Evolutionary conservation across 2,888 invertebrate species (phyloP).

Genomic region (Scaptomyza parva): DNA sequence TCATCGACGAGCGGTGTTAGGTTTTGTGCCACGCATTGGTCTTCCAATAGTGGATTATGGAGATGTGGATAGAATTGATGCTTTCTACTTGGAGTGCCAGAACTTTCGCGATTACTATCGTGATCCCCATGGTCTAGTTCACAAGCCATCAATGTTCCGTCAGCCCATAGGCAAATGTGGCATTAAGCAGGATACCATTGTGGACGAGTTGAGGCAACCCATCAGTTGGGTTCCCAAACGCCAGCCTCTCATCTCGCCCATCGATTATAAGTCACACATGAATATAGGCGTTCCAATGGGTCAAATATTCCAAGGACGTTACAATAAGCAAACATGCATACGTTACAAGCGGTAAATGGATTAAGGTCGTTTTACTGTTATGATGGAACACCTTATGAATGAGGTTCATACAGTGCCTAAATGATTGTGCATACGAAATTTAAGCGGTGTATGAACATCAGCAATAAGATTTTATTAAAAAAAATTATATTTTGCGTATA

Average conservation of each 20-base stretch:
- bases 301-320: conserved; percentile 14
- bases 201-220: conserved; percentile 34
- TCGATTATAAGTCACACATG: conserved; percentile 37
- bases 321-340: conserved; percentile 16
- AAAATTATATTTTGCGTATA: conserved; percentile 1
- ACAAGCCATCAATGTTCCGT: conserved; percentile 54
- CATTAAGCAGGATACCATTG: conserved; percentile 23
- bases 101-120: conserved; percentile 81
- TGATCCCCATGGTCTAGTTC: conserved; percentile 76
- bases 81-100: conserved; percentile 78
- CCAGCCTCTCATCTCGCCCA: conserved; percentile 12
- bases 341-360: conserved; percentile 33
- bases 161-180: conserved; percentile 55
- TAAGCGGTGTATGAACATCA: conserved; percentile 36
- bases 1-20: conserved; percentile 66
- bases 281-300: conserved; percentile 33
- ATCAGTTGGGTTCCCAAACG: conserved; percentile 21
- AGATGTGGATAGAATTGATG: conserved; percentile 72
- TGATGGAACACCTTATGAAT: neutral
- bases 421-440: conserved; percentile 7
- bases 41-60: conserved; percentile 75
- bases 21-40: conserved; percentile 77
- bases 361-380: neutral
- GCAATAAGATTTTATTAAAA: neutral
- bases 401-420: conserved; percentile 23